Conservation (phyloP, 2,888 invertebrate genomes). For the Microlaimidae sp. region DNA sequence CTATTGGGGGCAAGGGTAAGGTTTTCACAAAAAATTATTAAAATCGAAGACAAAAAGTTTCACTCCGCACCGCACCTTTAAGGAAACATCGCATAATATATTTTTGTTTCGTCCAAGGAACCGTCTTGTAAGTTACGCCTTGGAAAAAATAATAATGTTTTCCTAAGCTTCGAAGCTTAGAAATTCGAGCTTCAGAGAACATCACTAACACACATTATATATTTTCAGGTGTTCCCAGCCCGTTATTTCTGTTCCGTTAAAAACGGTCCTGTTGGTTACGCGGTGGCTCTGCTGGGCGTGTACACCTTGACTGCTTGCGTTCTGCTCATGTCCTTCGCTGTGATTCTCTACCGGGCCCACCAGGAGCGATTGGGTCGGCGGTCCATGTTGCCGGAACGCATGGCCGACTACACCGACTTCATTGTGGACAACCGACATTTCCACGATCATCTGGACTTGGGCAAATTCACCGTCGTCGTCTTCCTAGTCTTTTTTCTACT, state of each 20-base stretch:
- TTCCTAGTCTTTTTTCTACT: slow-evolving; percentile 14
- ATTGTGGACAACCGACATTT: slow-evolving; percentile 12
- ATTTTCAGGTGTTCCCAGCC: slow-evolving; percentile 19
- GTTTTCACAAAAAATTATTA: too few relatives aligned
- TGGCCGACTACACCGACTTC: slow-evolving; percentile 11
- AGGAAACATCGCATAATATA: too few relatives aligned
- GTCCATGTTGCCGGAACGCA: slow-evolving; percentile 18
- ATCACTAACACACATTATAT: too few relatives aligned
- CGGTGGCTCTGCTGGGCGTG: slow-evolving; percentile 18
- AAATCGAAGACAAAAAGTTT: too few relatives aligned
- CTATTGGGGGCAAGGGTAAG: too few relatives aligned
- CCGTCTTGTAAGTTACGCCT: too few relatives aligned
- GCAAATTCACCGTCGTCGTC: slow-evolving; percentile 11
- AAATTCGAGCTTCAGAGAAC: too few relatives aligned
- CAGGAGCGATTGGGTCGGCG: slow-evolving; percentile 18
- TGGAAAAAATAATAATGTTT: too few relatives aligned
- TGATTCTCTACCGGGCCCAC: slow-evolving; percentile 15
- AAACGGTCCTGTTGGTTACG: slow-evolving; percentile 20
- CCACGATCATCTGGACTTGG: slow-evolving; percentile 12
- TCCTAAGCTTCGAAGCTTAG: too few relatives aligned
- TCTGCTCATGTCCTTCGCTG: slow-evolving; percentile 17
- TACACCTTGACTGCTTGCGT: slow-evolving; percentile 20
- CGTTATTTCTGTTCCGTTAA: slow-evolving; percentile 22
- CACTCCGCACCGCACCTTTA: too few relatives aligned
- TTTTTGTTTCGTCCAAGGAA: too few relatives aligned